Evolutionary conservation across 2,888 invertebrate genomes (phyloP), one percentile per base, ranked within the genome.

Genomic region (Himalopsyche anomala): DNA sequence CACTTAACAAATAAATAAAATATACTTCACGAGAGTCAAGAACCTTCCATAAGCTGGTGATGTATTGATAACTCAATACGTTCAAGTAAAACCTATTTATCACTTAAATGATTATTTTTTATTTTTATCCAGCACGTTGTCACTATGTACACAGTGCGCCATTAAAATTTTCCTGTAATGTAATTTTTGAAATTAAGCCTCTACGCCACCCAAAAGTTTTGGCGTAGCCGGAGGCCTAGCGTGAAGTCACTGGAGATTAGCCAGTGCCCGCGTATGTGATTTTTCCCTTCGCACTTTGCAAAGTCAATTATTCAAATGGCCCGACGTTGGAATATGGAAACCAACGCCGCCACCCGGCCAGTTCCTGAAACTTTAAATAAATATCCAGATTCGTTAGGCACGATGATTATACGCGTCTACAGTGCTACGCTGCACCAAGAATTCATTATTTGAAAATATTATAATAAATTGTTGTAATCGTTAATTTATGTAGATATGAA

Each of bases 281-380:
- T 81, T 81, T 62, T 81, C 81, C 42, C 81, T 51, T 17, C 81
- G 6, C 81, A 81, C 45, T 45, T 81, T 40, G 51, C 51, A 45
- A 42, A 81, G 84, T 28, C 42, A 84, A 84, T 84, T 84, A 84
- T 84, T 80, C 80, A 84, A 84, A 84, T 84, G 80, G 40, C 55
- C 80, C 15, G n/a, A 36, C 80, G 40, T 17, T 74, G 42, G 83
- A 42, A 42, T 62, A 62, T 62, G 62, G 69, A 51, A 40, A 19
- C 79, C 51, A 74, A 54, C 79, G 79, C 79, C 51, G 54, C 74
- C 74, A 62, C 83, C 36, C 74, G 69, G 45, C 51, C 74, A 74
- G 36, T 36, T 79, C 28, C 51, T 74, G 36, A 83, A 83, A 83
- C 83, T 83, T 83, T 83, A 79, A 83, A 83, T 69, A 83, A 83